phyloP scores from a whole-genome alignment of 2,113 vertebrate genomes.

The Pungitius pungitius region DNA sequence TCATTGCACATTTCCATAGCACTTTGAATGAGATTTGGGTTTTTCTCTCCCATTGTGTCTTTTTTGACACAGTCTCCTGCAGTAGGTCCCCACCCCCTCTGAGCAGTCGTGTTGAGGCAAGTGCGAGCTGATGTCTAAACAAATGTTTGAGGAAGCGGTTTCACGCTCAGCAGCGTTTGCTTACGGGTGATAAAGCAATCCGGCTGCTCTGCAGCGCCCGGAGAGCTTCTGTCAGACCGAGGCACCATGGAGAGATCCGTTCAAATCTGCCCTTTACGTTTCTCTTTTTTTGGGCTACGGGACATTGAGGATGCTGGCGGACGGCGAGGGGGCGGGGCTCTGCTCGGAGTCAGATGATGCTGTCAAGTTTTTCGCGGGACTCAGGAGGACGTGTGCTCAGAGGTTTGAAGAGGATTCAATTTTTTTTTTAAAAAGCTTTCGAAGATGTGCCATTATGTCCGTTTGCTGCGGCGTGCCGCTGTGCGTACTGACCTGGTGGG shows the following conservation, averaged over 20 bases:
- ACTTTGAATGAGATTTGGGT: neutral
- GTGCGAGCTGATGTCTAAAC: constrained; percentile 44
- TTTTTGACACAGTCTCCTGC: constrained; percentile 8
- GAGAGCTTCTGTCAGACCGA: constrained; percentile 7
- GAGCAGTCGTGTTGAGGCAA: constrained; percentile 47
- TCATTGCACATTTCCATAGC: constrained; percentile 1
- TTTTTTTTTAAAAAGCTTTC: no score
- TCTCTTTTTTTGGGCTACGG: neutral
- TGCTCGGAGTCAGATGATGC: neutral
- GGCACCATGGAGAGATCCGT: constrained; percentile 7
- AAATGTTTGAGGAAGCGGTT: constrained; percentile 63
- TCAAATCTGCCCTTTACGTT: neutral
- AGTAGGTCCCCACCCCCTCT: constrained; percentile 29
- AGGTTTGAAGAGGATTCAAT: no score
- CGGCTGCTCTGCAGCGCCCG: neutral
- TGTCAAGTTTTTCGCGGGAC: no score
- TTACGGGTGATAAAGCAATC: constrained; percentile 58
- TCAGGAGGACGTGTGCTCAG: no score
- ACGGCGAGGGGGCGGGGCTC: no score
- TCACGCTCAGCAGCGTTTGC: constrained; percentile 50
- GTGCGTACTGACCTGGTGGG: constrained; percentile 47
- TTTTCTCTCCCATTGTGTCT: neutral
- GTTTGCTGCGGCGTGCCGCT: neutral
- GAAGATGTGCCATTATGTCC: no score
- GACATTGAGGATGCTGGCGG: neutral